Base-by-base conservation (phyloP, 2,113 vertebrate genomes). In the Glaucidium brasilianum region DNA sequence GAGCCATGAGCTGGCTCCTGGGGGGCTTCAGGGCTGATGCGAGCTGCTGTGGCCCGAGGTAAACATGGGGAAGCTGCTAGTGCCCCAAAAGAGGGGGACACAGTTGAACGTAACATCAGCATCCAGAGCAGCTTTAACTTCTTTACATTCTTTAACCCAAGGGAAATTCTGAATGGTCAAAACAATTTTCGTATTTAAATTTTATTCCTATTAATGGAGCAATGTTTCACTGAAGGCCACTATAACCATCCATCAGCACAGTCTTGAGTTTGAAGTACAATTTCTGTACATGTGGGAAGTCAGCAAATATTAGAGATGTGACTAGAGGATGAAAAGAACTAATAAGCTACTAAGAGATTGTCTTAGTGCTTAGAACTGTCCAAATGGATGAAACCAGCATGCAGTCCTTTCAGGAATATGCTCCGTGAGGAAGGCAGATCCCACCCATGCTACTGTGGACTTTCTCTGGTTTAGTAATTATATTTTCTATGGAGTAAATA, bases 11-110 rank as follows among this genome's bases (percentile, higher is more conserved):
- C 79, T 71, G 79, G 37, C 50, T 90, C 30, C 74, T 12, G 13
- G 11, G 22, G 32, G 14, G 5, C 39, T 59, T 30, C 6, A 13
- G 59, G 77, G n/a, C 68, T 90, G 52, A 13, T 10, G 43, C 0
- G 3, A 87, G 41, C 41, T 92, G 62, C 85, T 87, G 53, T 7
- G 4, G 25, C 52, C 66, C 9, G 6, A 58, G n/a, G 45, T 45
- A 19, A 39, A 12, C 71, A 4, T 0, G 12, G 8, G 41, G 68
- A 63, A 68, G n/a, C 53, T 5, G 12, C 67, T 45, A 5, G 29
- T 60, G 45, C 41, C 60, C n/a, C 45, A 25, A 8, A 66, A n/a
- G 9, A 74, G 15, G 16, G 9, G 39, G 37, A 16, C 0, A 0
- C 2, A 3, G 19, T 37, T 43, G 25, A 12, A n/a, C 23, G n/a